Evolutionary conservation across 2,797 vertebrate species (phyloP), one percentile per base, ranked within the genome.

Genomic region (Tympanoctomys barrerae): DNA sequence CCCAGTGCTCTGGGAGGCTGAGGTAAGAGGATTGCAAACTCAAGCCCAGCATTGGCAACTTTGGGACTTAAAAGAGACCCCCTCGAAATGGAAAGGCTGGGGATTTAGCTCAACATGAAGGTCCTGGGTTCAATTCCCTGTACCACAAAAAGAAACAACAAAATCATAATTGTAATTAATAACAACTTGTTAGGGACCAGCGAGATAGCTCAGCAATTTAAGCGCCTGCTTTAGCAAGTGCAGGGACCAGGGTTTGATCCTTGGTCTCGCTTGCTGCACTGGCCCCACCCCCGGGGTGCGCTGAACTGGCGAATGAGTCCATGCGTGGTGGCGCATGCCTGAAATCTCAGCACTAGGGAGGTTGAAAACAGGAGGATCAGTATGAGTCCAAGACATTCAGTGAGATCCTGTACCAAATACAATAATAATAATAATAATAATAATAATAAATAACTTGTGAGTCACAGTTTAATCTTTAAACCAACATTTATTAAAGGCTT

Each of bases 381-480:
- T 57, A 18, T 2, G 54, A 57, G 54, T 57, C 54, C 54, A 57
- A 57, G 54, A 14, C 16, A 14, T 5, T 1, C 19, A 57, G 14
- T 57, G 54, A 57, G 54, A 57, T 16, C 54, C 54, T 57, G 54
- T 57, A 57, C 54, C 54, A 18, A 57, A 57, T 18, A 18, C 54
- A 57, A 18, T 16, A 57, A 57, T 16, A 57, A 57, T 16, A 16
- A 18, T 42, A 42, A 54, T 16, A 57, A 18, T 5, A 18, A 57
- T 4, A 57, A 57, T 4, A 57, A 57, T 10, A 54, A 54, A 54
- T 13, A 54, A 54, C 49, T 49, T 49, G 18, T 86, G 83, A 57
- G 33, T 57, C 46, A 46, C 31, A 79, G 42, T 46, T 83, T 83
- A 88, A 90, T 86, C 91, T 94, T 3, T 46, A 83, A 88, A 57